Evolutionary conservation across 1,140 invertebrate genomes (phyloP).

Genomic region (Atta cephalotes): DNA sequence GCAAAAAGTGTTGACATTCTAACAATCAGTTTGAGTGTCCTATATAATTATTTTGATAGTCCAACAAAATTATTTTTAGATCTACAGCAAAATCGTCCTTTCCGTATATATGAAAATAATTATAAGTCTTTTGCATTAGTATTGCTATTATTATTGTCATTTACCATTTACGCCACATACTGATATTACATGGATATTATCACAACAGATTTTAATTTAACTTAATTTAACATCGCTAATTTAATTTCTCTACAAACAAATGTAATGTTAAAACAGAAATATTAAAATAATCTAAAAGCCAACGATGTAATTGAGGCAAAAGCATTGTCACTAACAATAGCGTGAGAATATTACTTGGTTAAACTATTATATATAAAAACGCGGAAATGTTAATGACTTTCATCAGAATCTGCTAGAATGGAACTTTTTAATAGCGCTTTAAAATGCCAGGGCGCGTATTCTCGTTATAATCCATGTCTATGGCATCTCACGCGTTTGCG

Average conservation of each 20-base stretch:
- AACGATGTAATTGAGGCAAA: neutral
- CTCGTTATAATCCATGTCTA: conserved; percentile 32
- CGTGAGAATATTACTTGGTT: conserved; percentile 42
- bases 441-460: conserved; percentile 35
- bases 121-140: neutral
- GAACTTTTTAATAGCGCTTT: conserved; percentile 55
- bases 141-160: neutral
- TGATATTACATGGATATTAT: neutral
- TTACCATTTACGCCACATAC: neutral
- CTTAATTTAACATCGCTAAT: conserved; percentile 13
- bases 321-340: conserved; percentile 8
- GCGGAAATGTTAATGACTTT: conserved; percentile 53
- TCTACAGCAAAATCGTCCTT: too few species aligned
- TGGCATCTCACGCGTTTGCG: neutral
- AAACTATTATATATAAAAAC: conserved; percentile 38
- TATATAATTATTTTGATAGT: too few species aligned
- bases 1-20: too few species aligned
- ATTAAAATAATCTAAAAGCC: conserved; percentile 29
- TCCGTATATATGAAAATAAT: neutral
- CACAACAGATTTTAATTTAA: neutral
- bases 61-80: too few species aligned
- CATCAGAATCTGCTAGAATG: conserved; percentile 31
- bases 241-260: conserved; percentile 11
- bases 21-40: too few species aligned
- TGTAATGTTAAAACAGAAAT: conserved; percentile 1